Evolutionary conservation across 2,797 vertebrate genomes (phyloP).

Genomic region (Pseudomugil gertrudae): DNA sequence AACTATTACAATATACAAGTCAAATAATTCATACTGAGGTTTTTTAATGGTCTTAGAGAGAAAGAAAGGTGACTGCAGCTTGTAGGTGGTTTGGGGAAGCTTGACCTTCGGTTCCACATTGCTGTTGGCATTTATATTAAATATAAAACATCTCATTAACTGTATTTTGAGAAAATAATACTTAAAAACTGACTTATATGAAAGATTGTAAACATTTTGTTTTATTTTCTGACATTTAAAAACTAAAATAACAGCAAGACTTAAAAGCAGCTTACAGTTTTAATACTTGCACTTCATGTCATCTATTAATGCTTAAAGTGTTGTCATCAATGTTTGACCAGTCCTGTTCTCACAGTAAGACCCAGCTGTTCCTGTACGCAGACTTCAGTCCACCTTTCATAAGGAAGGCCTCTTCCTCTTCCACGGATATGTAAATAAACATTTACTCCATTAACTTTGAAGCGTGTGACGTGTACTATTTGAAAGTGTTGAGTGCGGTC

Average conservation of each 20-base stretch:
- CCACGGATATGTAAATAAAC: slow-evolving; percentile 9
- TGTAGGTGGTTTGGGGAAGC: too few species aligned
- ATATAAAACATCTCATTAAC: too few species aligned
- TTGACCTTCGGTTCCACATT: too few species aligned
- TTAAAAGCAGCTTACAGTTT: background rate
- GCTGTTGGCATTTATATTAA: too few species aligned
- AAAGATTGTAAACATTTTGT: background rate
- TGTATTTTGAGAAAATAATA: too few species aligned
- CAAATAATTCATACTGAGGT: too few species aligned
- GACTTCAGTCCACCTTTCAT: background rate
- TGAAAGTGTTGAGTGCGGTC: background rate
- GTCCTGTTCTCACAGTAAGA: background rate
- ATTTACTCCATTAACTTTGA: background rate
- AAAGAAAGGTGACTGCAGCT: too few species aligned
- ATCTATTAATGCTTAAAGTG: background rate
- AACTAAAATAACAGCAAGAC: background rate
- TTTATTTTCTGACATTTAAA: background rate
- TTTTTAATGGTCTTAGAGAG: too few species aligned
- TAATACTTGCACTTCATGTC: background rate
- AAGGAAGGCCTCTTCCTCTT: background rate
- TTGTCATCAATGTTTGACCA: background rate
- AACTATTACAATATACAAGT: too few species aligned
- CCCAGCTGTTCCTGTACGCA: slow-evolving; percentile 7
- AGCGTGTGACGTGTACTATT: background rate
- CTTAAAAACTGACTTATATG: too few species aligned